phyloP scores from a whole-genome alignment of 2,113 vertebrate species.

The Phyllostomus hastatus region DNA sequence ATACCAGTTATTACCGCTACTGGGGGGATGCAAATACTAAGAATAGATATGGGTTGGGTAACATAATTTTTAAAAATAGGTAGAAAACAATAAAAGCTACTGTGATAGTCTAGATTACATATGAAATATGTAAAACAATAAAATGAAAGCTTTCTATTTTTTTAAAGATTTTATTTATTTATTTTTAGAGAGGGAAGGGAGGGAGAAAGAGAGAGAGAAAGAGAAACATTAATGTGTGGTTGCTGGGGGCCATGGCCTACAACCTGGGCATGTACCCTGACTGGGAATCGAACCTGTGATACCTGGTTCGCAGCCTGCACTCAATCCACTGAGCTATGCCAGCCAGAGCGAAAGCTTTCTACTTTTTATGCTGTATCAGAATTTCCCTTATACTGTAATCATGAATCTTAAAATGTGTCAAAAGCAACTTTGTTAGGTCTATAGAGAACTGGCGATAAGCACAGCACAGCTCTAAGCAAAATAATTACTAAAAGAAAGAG shows the following conservation, averaged over 20 bases:
- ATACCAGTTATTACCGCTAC: neutral
- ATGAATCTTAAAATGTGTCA: neutral
- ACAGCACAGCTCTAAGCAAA: neutral
- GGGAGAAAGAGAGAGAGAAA: too few relatives aligned
- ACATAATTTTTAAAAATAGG: neutral
- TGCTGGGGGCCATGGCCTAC: too few relatives aligned
- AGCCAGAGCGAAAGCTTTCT: neutral
- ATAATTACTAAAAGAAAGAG: neutral
- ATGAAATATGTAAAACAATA: neutral
- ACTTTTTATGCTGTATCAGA: neutral
- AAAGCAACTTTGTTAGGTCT: neutral
- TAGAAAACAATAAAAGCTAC: constrained; percentile 26
- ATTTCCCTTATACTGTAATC: constrained; percentile 1
- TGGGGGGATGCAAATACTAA: neutral
- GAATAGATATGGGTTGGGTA: neutral
- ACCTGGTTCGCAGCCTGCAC: too few relatives aligned
- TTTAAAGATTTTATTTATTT: too few relatives aligned
- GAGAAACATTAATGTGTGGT: too few relatives aligned
- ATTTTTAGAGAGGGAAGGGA: too few relatives aligned
- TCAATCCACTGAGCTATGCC: too few relatives aligned
- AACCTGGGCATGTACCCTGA: too few relatives aligned
- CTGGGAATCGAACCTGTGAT: too few relatives aligned
- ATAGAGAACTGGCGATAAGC: neutral
- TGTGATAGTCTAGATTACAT: neutral
- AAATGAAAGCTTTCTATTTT: neutral